Evolutionary conservation across 2,797 vertebrate species (phyloP), one percentile per base, ranked within the genome.

Genomic region (Tauraco hartlaubi): DNA sequence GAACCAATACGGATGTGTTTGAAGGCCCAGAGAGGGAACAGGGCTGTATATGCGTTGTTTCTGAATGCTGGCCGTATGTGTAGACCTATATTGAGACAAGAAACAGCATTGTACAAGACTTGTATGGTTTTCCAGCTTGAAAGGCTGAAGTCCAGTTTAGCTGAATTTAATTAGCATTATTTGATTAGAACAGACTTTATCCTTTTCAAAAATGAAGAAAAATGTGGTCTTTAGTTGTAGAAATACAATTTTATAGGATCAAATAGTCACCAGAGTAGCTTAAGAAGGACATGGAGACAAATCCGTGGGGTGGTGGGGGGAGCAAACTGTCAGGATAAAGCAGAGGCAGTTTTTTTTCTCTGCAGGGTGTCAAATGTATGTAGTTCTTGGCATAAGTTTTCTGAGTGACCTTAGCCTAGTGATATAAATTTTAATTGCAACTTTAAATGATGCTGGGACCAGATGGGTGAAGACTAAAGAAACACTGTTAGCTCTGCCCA

Each of bases 401-500:
- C 67, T 33, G 66, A 93, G 55, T 95, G 90, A 95, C 83, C 71
- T 93, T 95, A 96, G 77, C 90, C 59, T 59, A 69, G 77, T 11
- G 77, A 88, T 93, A 85, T 75, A 95, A 78, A 93, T 93, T 92
- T 92, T 95, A 96, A 89, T 84, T 95, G 59, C 51, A 73, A 12
- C 39, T 96, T 67, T 73, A 90, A 92, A 81, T 79, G 83, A 76
- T 4, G 39, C 35, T 87, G 80, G 18, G 69, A 88, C 83, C 88
- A 93, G 80, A 82, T 87, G 85, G 66, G 35, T 78, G 35, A 86
- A 86, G 55, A 59, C 73, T 73, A 55, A 90, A 85, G 79, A 61
- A 85, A 72, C 39, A 29, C 58, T 76, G n/a, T 66, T 78, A 81
- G 85, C 59, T 81, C 66, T 90, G 71, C 31, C 43, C 69, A 74